These are phyloP conservation scores for Lagria hirta DNA, from an alignment of 2,888 invertebrate genomes.

Conservation along the genomic window DNA sequence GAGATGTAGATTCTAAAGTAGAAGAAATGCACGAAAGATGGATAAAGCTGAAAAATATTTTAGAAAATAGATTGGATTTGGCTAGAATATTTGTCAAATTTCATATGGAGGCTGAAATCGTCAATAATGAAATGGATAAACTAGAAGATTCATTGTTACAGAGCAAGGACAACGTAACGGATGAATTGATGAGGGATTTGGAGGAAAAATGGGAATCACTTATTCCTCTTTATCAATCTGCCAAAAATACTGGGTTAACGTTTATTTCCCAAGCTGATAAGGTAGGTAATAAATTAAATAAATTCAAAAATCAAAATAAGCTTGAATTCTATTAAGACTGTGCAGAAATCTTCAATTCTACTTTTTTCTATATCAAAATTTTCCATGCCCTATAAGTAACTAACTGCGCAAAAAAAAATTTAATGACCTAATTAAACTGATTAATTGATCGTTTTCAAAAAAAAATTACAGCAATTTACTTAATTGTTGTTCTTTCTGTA, in stretches of 20 bases:
- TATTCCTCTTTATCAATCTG: conserved; percentile 64
- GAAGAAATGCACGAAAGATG: conserved; percentile 65
- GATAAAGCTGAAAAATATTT: conserved; percentile 62
- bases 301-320: too few species aligned
- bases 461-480: too few species aligned
- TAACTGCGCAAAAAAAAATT: too few species aligned
- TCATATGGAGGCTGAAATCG: conserved; percentile 67
- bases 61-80: conserved; percentile 66
- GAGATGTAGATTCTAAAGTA: conserved; percentile 65
- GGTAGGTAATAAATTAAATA: conserved; percentile 49
- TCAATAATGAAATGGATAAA: conserved; percentile 66
- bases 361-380: too few species aligned
- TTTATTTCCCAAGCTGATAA: conserved; percentile 64
- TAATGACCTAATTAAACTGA: too few species aligned
- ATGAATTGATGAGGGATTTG: conserved; percentile 55
- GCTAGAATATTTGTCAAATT: conserved; percentile 71
- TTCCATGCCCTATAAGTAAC: too few species aligned
- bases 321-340: too few species aligned
- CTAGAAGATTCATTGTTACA: conserved; percentile 61
- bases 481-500: too few species aligned
- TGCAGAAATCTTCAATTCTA: too few species aligned
- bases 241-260: conserved; percentile 67
- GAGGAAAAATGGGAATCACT: conserved; percentile 69
- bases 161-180: conserved; percentile 54
- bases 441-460: too few species aligned